Evolutionary conservation across 2,888 invertebrate genomes (phyloP).

Genomic region (Sarcophaga variegata): DNA sequence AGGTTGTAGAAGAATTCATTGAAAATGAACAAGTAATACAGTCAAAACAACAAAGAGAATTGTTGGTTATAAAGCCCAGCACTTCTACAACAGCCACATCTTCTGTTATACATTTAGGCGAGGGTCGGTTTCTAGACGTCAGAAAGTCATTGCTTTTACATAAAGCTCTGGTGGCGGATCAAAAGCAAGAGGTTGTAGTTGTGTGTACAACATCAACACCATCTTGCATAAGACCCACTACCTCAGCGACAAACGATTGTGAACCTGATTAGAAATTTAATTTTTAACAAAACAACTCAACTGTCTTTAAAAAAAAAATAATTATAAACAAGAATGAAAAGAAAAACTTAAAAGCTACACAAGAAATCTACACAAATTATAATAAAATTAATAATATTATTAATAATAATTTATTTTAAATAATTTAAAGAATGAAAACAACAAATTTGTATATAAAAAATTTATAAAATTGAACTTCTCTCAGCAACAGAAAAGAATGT

Average conservation of each 20-base stretch:
- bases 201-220: constrained; percentile 49
- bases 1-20: not conserved
- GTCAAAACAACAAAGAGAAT: constrained; percentile 23
- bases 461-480: not conserved
- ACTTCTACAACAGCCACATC: constrained; percentile 47
- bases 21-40: not conserved
- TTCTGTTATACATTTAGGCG: constrained; percentile 67
- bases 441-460: constrained; percentile 31
- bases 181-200: constrained; percentile 60
- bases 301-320: constrained; percentile 31
- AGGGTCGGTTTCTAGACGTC: constrained; percentile 66
- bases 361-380: constrained; percentile 64
- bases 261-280: constrained; percentile 71
- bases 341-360: constrained; percentile 50
- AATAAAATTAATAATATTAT: constrained; percentile 36
- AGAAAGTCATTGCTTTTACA: constrained; percentile 68
- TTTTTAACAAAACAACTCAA: constrained; percentile 48
- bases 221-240: constrained; percentile 67
- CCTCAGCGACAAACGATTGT: constrained; percentile 70
- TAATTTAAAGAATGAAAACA: constrained; percentile 33
- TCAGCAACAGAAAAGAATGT: too few species aligned
- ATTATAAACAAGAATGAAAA: constrained; percentile 40
- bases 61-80: constrained; percentile 50
- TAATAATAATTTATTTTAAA: constrained; percentile 60
- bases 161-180: constrained; percentile 67